Percentiles rank a stretch among this genome's conserved stretches.
Evolutionary conservation across 2,797 vertebrate genomes (phyloP).

Genomic region (Pyrocephalus nanus): DNA sequence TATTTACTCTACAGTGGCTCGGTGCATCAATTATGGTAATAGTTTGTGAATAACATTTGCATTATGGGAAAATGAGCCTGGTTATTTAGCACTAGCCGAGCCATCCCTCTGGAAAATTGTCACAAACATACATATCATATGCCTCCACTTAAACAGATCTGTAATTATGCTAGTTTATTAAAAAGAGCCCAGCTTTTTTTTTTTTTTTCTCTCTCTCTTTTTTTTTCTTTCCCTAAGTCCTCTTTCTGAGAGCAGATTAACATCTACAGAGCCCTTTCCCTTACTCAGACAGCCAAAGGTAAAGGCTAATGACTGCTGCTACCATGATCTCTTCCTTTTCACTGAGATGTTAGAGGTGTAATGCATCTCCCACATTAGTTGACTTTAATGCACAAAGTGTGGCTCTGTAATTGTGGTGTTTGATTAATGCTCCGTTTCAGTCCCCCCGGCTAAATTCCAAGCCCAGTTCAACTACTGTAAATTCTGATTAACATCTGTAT

Average conservation of each 20-base stretch:
- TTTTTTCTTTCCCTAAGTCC: not conserved
- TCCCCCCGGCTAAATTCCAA: constrained; percentile 4
- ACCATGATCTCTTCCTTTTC: not conserved
- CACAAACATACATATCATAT: constrained; percentile 71
- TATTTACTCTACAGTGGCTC: constrained; percentile 79
- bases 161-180: constrained; percentile 64
- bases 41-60: constrained; percentile 77
- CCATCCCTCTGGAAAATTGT: constrained; percentile 77
- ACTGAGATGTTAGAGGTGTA: not conserved
- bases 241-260: not conserved
- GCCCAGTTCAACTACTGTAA: not conserved
- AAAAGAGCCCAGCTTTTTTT: not conserved
- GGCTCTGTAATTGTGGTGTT: not conserved
- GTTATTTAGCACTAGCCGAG: constrained; percentile 69
- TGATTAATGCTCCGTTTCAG: not conserved
- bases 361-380: not conserved
- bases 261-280: not conserved
- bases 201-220: rapidly evolving
- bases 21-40: constrained; percentile 82
- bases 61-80: constrained; percentile 77
- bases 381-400: not conserved
- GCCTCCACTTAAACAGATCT: constrained; percentile 65
- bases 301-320: not conserved
- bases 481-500: constrained; percentile 30
- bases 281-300: not conserved